Percentiles rank a stretch among this genome's conserved stretches.
Conservation (phyloP, 2,797 vertebrate species). For the Pogonophryne albipinna region DNA sequence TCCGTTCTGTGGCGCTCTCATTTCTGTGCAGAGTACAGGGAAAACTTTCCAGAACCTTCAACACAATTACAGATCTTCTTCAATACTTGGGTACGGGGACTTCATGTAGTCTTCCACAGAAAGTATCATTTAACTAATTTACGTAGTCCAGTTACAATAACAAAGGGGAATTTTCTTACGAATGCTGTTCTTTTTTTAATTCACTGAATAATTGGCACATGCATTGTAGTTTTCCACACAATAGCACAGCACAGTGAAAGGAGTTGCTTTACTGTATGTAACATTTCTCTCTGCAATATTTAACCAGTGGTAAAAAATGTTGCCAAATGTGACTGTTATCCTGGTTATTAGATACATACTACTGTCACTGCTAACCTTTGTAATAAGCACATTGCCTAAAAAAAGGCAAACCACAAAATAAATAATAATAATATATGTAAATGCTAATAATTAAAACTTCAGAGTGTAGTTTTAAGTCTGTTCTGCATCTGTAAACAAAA, state of each 20-base stretch:
- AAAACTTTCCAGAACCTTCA: slow-evolving; percentile 46
- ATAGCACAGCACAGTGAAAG: slow-evolving; percentile 3
- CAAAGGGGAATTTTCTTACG: not conserved
- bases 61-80: slow-evolving; percentile 39
- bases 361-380: not conserved
- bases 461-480: not conserved
- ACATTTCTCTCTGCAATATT: not conserved
- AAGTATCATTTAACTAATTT: not conserved
- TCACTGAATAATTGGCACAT: slow-evolving; percentile 3
- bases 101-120: not conserved
- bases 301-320: not conserved
- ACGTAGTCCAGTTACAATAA: not conserved
- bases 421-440: not conserved
- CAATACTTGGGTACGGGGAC: slow-evolving; percentile 2
- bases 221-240: not conserved
- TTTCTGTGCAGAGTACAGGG: slow-evolving; percentile 34
- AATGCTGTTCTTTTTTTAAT: not conserved
- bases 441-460: not conserved
- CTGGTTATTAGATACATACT: not conserved
- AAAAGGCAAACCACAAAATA: not conserved
- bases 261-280: not conserved
- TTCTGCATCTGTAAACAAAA: not conserved
- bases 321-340: not conserved
- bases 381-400: not conserved
- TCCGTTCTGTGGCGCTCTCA: slow-evolving; percentile 23